Evolutionary conservation across 2,797 vertebrate genomes (phyloP).

Genomic region (Melanotaenia nigrans): DNA sequence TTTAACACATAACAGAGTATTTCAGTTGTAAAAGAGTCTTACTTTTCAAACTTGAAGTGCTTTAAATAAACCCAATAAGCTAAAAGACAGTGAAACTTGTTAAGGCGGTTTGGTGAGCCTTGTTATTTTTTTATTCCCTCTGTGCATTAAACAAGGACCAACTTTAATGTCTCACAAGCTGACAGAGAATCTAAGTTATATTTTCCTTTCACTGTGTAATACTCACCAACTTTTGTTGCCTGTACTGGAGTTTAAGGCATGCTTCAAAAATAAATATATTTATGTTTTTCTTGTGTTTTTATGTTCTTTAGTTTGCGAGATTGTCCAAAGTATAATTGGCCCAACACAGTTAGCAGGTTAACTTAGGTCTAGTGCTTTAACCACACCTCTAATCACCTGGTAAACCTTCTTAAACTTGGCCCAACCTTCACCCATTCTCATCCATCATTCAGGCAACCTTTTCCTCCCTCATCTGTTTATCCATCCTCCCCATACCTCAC

Average conservation of each 20-base stretch:
- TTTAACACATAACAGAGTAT: constrained; percentile 48
- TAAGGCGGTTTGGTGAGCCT: constrained; percentile 46
- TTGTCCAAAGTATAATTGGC: neutral
- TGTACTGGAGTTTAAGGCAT: constrained; percentile 71
- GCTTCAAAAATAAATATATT: constrained; percentile 78
- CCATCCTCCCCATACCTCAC: too few relatives aligned
- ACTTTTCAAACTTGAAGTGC: constrained; percentile 56
- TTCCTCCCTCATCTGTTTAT: too few relatives aligned
- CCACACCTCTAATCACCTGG: too few relatives aligned
- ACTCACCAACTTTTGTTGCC: constrained; percentile 57
- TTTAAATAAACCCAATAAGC: constrained; percentile 72
- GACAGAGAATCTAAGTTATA: constrained; percentile 48
- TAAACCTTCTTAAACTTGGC: too few relatives aligned
- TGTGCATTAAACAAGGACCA: constrained; percentile 66
- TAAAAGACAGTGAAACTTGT: constrained; percentile 47
- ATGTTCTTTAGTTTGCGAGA: neutral
- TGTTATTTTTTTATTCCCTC: constrained; percentile 23
- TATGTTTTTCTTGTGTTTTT: constrained; percentile 70
- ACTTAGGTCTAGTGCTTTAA: too few relatives aligned
- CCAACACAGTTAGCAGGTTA: too few relatives aligned
- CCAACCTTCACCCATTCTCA: too few relatives aligned
- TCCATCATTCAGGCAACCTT: too few relatives aligned
- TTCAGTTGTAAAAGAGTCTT: constrained; percentile 43
- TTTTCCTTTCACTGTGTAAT: constrained; percentile 66
- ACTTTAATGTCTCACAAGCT: constrained; percentile 49